Evolutionary conservation across 2,888 invertebrate species (phyloP).

Genomic region (Piscicola geometra): DNA sequence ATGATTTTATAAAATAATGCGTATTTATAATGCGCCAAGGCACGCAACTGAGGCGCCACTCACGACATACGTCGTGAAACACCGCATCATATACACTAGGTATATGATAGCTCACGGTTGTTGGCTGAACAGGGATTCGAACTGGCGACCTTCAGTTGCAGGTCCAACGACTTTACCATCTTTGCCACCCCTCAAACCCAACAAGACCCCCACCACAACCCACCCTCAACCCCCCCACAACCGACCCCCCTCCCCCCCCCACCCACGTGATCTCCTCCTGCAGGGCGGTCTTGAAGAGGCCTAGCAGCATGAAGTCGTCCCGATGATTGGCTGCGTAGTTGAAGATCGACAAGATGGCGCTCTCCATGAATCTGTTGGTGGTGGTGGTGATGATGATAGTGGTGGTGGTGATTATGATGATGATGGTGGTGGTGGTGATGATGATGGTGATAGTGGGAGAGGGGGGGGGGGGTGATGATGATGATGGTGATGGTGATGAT

Average conservation of each 20-base stretch:
- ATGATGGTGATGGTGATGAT: conserved; percentile 67
- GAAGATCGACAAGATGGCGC: conserved; percentile 70
- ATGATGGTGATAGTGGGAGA: conserved; percentile 68
- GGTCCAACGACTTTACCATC: not conserved
- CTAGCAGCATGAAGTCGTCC: conserved; percentile 70
- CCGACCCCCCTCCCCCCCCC: conserved; percentile 35
- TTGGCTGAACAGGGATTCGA: no score
- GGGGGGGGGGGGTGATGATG: no score
- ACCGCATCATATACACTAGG: no score
- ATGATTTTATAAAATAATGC: no score
- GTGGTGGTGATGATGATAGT: no score
- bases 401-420: no score
- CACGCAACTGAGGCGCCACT: no score
- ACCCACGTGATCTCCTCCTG: conserved; percentile 66
- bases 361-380: conserved; percentile 70
- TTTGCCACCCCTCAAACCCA: conserved; percentile 9
- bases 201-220: not conserved
- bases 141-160: no score
- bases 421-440: no score
- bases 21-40: no score
- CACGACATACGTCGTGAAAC: no score
- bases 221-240: not conserved
- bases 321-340: conserved; percentile 72
- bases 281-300: conserved; percentile 68
- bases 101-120: no score